Conservation (phyloP, 2,113 vertebrate genomes). For the Petrocephalus zakoni region DNA sequence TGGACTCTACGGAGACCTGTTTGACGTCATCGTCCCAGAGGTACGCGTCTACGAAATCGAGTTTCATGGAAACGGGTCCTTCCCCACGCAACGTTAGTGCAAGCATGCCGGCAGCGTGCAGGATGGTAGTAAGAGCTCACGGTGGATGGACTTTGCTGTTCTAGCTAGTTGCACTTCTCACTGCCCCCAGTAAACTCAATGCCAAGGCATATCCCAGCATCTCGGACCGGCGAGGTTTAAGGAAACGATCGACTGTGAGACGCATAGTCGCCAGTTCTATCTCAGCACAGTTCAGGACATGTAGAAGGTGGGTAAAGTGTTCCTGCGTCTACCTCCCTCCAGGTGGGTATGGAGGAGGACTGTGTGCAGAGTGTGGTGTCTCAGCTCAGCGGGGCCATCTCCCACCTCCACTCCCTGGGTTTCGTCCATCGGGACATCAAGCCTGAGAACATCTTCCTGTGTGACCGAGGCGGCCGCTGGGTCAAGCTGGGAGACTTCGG, state of each 20-base stretch:
- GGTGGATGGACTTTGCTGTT: background rate
- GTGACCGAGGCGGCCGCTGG: slow-evolving; percentile 67
- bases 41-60: slow-evolving; percentile 35
- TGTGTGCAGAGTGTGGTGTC: slow-evolving; percentile 69
- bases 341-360: slow-evolving; percentile 63
- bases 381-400: slow-evolving; percentile 76
- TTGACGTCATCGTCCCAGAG: slow-evolving; percentile 72
- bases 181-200: background rate
- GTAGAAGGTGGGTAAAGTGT: background rate
- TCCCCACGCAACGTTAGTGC: background rate
- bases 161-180: background rate
- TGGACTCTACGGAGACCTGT: slow-evolving; percentile 77
- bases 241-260: background rate
- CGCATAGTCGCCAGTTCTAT: background rate
- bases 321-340: slow-evolving; percentile 24
- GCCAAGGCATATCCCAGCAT: background rate
- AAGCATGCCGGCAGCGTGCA: background rate
- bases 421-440: slow-evolving; percentile 88
- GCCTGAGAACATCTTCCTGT: slow-evolving; percentile 86
- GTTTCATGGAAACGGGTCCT: background rate
- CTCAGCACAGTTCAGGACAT: background rate
- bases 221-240: too few species aligned
- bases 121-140: background rate
- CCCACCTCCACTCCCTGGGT: slow-evolving; percentile 76
- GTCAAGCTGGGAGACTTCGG: slow-evolving; percentile 86